A percentile compares a stretch with the other conserved stretches of the same genome.
Conservation (phyloP, 1,140 invertebrate species). For the Halictus rubicundus region DNA sequence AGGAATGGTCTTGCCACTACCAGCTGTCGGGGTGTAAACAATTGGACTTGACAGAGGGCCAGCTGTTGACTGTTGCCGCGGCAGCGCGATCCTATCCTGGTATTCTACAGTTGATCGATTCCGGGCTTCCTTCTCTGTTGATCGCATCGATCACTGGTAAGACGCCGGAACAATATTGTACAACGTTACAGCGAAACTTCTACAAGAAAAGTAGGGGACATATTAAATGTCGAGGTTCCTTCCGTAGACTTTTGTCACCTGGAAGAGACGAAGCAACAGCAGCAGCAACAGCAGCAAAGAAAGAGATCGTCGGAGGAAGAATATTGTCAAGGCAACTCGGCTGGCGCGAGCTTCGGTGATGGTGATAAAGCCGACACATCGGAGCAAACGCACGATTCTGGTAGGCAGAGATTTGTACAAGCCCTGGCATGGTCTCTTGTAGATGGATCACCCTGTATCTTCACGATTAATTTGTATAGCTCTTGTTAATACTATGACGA, state of each 20-base stretch:
- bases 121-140: slow-evolving; percentile 86
- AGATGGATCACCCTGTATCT: too few relatives aligned
- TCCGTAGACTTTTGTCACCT: slow-evolving; percentile 79
- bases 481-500: not conserved
- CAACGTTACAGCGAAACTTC: too few relatives aligned
- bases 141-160: slow-evolving; percentile 81
- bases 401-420: slow-evolving; percentile 14
- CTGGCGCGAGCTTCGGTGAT: slow-evolving; percentile 74
- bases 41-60: slow-evolving; percentile 82
- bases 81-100: slow-evolving; percentile 89
- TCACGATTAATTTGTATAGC: not conserved
- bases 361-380: slow-evolving; percentile 77
- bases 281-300: slow-evolving; percentile 25
- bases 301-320: slow-evolving; percentile 43
- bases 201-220: too few relatives aligned
- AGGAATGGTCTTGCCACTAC: slow-evolving; percentile 81
- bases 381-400: slow-evolving; percentile 52
- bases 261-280: slow-evolving; percentile 64
- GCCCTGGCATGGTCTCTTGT: too few relatives aligned
- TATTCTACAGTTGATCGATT: slow-evolving; percentile 88
- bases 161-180: not conserved
- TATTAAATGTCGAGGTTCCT: too few relatives aligned
- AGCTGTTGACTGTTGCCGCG: slow-evolving; percentile 87
- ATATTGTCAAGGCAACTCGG: slow-evolving; percentile 26
- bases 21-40: slow-evolving; percentile 71